Evolutionary conservation across 1,140 invertebrate genomes (phyloP).

Genomic region (Archivesica marissinica): DNA sequence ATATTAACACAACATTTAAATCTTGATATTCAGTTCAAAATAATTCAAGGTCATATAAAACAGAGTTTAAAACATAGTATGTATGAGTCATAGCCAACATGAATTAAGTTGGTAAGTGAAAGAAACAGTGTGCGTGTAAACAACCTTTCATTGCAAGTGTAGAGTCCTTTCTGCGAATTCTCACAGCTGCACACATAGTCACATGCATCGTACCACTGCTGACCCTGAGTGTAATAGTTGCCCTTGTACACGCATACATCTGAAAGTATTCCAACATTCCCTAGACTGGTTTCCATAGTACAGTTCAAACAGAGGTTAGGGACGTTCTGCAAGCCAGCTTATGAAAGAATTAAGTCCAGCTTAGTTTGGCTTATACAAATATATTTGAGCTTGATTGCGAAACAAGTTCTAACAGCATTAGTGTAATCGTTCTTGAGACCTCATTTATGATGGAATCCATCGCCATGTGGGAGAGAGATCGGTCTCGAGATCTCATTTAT

Average conservation of each 20-base stretch:
- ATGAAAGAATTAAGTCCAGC: not conserved
- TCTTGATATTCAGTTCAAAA: too few species aligned
- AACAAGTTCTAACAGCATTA: not conserved
- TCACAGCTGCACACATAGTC: conserved; percentile 73
- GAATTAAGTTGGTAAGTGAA: not conserved
- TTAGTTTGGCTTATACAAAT: not conserved
- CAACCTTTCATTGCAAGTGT: conserved; percentile 76
- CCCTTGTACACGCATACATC: conserved; percentile 75
- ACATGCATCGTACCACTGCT: conserved; percentile 77
- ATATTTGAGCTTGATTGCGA: not conserved
- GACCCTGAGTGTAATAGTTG: conserved; percentile 71
- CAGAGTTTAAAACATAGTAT: not conserved
- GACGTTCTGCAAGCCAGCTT: not conserved
- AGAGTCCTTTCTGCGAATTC: conserved; percentile 67
- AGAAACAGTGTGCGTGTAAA: not conserved
- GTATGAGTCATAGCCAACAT: not conserved
- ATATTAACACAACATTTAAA: not conserved
- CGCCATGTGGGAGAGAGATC: too few species aligned
- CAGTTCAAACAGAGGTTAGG: not conserved
- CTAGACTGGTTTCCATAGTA: not conserved
- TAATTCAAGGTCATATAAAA: too few species aligned
- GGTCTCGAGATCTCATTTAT: too few species aligned
- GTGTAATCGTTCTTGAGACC: not conserved
- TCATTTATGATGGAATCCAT: not conserved
- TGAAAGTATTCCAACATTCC: conserved; percentile 34